phyloP scores from a whole-genome alignment of 2,888 invertebrate species.

The Hedya salicella region DNA sequence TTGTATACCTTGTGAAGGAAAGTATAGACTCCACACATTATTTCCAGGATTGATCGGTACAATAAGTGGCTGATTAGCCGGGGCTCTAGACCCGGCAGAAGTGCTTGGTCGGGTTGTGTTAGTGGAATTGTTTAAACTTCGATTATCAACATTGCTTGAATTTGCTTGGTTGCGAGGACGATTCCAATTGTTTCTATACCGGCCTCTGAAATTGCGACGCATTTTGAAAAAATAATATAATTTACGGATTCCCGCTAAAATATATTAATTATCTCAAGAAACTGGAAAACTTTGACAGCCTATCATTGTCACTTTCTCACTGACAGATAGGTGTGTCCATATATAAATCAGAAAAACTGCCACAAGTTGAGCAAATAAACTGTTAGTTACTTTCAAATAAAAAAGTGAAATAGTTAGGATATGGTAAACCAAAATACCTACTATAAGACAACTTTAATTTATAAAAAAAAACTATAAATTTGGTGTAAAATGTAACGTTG shows the following conservation, averaged over 20 bases:
- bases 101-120: conserved; percentile 55
- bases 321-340: no score
- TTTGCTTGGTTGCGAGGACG: conserved; percentile 57
- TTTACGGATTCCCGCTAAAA: conserved; percentile 35
- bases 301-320: no score
- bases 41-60: conserved; percentile 72
- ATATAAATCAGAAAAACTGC: no score
- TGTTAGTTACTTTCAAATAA: no score
- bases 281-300: neutral
- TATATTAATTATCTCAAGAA: neutral
- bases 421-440: no score
- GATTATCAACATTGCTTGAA: conserved; percentile 53
- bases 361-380: no score
- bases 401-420: no score
- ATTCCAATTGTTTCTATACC: conserved; percentile 69
- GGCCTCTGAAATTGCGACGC: conserved; percentile 77
- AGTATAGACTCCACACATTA: conserved; percentile 91
- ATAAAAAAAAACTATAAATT: no score
- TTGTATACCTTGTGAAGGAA: conserved; percentile 86
- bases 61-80: conserved; percentile 73
- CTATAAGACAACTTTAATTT: no score
- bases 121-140: conserved; percentile 64
- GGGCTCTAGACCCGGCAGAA: conserved; percentile 66
- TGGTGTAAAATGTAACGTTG: no score
- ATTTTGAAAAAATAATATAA: conserved; percentile 52